These are phyloP conservation scores for Chaetophractus vellerosus DNA, from an alignment of 2,797 vertebrate genomes.

Conservation along the genomic window DNA sequence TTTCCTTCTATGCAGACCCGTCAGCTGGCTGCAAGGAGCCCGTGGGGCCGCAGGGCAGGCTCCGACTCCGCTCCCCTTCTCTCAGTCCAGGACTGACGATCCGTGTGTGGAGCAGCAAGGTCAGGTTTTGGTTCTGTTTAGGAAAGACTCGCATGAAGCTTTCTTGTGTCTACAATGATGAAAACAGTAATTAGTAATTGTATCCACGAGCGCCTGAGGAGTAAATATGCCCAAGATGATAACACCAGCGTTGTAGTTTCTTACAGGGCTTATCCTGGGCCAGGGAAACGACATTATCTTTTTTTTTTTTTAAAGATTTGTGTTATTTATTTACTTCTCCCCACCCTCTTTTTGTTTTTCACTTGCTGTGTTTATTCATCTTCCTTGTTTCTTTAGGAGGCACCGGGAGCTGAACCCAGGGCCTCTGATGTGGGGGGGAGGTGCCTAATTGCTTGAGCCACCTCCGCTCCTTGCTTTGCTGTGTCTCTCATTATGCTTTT, in stretches of 20 bases:
- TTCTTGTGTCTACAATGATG: background rate
- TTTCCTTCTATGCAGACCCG: background rate
- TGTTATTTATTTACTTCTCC: too few species aligned
- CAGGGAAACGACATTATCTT: background rate
- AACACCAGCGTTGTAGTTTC: background rate
- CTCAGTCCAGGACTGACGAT: background rate
- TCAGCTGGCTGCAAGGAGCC: background rate
- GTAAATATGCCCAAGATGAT: background rate
- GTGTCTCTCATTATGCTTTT: too few species aligned
- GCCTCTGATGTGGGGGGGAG: too few species aligned
- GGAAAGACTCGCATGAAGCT: background rate
- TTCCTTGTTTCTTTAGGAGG: too few species aligned
- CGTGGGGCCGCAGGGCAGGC: background rate
- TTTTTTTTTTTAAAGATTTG: too few species aligned
- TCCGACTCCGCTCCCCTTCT: background rate
- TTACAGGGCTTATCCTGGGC: background rate
- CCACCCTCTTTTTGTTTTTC: too few species aligned
- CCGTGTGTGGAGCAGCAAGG: background rate
- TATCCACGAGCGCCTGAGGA: background rate
- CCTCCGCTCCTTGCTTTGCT: too few species aligned
- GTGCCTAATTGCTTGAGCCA: too few species aligned
- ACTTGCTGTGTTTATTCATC: too few species aligned
- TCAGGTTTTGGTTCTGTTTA: constrained; percentile 19
- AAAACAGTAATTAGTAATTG: background rate
- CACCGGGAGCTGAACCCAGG: too few species aligned